Base-by-base conservation (phyloP, 2,797 vertebrate species). In the Saguinus oedipus region DNA sequence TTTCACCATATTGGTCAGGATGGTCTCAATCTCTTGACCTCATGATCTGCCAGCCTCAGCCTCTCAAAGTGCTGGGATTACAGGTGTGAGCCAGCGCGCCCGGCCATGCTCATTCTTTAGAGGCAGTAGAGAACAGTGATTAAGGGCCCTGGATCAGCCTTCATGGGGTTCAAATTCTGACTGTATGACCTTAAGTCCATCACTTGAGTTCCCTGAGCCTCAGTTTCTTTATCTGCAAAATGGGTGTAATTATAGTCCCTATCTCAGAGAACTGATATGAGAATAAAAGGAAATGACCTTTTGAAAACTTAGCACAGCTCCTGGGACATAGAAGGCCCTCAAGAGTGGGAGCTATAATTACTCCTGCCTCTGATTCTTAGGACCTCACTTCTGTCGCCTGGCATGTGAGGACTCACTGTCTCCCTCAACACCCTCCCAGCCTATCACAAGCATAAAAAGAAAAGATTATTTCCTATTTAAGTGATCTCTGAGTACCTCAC, bases 191-290 rank as follows among this genome's bases (percentile, higher is more conserved):
- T 93, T 61, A 83, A 76, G 46, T 57, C 61, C 33, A 11, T 79
- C 44, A 74, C 46, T 27, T 74, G 79, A 89, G 20, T 79, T 83
- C 53, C 70, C 70, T 4, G 72, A 92, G 72, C 33, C 76, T 95
- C 81, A 24, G 55, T 83, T 72, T 88, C 59, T 64, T 93, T 24
- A 57, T 78, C 91, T 92, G 80, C 44, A 74, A 96, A 95, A 27
- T 46, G 26, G 46, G 46, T 44, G 2, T 64, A 39, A 33, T 70
- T 53, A 33, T 15, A 64, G 19, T 55, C 17, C 10, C 19, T 7
- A 44, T 76, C n/a, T 44, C 70, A 14, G 64, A 94, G 39, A 39
- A 74, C 17, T 53, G n/a, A 36, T 42, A 24, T 4, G 24, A 53
- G 33, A 80, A 79, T 15, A 42, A 64, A 84, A 57, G 4, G n/a